Evolutionary conservation across 2,797 vertebrate species (phyloP).

Genomic region (Lepus townsendii): DNA sequence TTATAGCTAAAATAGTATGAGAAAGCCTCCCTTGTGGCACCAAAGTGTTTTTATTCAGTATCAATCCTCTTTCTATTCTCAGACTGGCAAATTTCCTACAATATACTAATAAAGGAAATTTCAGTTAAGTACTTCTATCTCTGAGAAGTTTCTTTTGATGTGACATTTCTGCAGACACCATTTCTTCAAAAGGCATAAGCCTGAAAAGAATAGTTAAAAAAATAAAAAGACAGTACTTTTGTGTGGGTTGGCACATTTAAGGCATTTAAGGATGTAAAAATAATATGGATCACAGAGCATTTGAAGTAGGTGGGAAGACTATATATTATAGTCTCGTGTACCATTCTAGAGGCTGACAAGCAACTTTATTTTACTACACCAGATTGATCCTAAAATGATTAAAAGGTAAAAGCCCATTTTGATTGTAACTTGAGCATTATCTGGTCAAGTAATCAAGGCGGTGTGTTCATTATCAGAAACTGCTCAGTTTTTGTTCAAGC

Average conservation of each 20-base stretch:
- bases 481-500: background rate
- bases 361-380: conserved; percentile 73
- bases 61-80: conserved; percentile 29
- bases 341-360: conserved; percentile 29
- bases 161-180: conserved; percentile 68
- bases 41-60: conserved; percentile 36
- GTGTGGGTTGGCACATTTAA: conserved; percentile 58
- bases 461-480: background rate
- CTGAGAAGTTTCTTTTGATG: conserved; percentile 72
- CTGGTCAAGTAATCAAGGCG: background rate
- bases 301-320: conserved; percentile 62
- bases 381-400: conserved; percentile 56
- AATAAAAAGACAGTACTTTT: conserved; percentile 52
- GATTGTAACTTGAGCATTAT: conserved; percentile 23
- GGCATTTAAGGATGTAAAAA: background rate
- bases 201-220: conserved; percentile 51
- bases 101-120: conserved; percentile 62
- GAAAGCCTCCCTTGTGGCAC: background rate
- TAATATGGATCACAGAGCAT: conserved; percentile 63
- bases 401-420: conserved; percentile 39
- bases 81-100: conserved; percentile 24
- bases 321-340: conserved; percentile 4
- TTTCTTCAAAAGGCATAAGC: conserved; percentile 67
- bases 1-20: background rate
- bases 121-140: conserved; percentile 59